phyloP scores from a whole-genome alignment of 1,140 invertebrate species.

The Thaumetopoea pityocampa region DNA sequence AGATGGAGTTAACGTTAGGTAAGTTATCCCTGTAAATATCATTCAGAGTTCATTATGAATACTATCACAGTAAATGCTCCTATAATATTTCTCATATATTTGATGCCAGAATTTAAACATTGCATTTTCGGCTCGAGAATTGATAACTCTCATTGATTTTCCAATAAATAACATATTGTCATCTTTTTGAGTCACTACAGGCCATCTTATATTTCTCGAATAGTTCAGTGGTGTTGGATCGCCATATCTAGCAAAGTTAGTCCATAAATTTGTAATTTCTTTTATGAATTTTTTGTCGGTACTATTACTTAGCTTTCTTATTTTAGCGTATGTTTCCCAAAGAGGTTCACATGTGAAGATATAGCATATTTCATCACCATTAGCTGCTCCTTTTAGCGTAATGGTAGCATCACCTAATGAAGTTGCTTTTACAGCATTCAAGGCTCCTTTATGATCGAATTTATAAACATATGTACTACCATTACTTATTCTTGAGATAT shows the following conservation, averaged over 20 bases:
- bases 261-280: conserved; percentile 59
- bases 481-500: conserved; percentile 11
- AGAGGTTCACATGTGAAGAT: conserved; percentile 56
- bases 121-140: conserved; percentile 32
- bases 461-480: conserved; percentile 50
- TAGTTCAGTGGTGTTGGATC: conserved; percentile 44
- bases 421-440: conserved; percentile 48
- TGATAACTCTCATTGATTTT: conserved; percentile 31
- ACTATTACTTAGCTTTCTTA: conserved; percentile 29
- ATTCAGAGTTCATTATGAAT: conserved; percentile 28
- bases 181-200: conserved; percentile 33
- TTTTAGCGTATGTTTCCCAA: conserved; percentile 46
- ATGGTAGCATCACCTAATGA: conserved; percentile 29
- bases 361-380: conserved; percentile 63
- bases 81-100: conserved; percentile 46
- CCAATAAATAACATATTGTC: conserved; percentile 43
- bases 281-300: conserved; percentile 49
- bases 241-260: conserved; percentile 69
- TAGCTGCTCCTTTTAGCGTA: conserved; percentile 47
- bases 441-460: conserved; percentile 52
- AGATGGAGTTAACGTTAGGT: conserved; percentile 55
- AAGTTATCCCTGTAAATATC: conserved; percentile 18
- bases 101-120: conserved; percentile 55
- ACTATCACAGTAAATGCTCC: conserved; percentile 25
- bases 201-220: conserved; percentile 36